Evolutionary conservation across 2,113 vertebrate genomes (phyloP), one percentile per base, ranked within the genome.

Genomic region (Dicrurus megarhynchus): DNA sequence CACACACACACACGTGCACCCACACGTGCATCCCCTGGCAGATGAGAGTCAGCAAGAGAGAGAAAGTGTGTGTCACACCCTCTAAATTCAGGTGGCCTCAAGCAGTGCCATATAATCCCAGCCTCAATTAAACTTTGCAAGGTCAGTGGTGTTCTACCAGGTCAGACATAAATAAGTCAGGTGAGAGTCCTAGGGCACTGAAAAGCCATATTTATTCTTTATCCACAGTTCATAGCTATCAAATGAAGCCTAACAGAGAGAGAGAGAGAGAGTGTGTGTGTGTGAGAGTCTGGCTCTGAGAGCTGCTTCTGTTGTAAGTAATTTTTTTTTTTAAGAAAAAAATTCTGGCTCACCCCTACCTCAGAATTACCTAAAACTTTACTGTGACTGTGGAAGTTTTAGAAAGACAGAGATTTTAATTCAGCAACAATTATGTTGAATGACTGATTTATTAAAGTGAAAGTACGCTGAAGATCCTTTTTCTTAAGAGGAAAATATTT

Each of bases 91-190:
- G 96, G 97, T 97, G 95, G 95, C 97, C 95, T 97, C 97, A 97
- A 98, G 97, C 97, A 93, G 96, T 87, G 97, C 92, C 95, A 96
- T 96, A 97, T 97, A 96, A 98, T 97, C 97, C 97, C 95, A 97
- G 91, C 96, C 97, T 98, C 98, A 98, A 98, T 98, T 98, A 97
- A 98, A 98, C 97, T 97, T 97, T 89, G 96, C 97, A 98, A 98
- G 97, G 98, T 98, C 98, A 98, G 95, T 87, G 77, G 92, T 94
- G 87, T 91, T 97, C 95, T 78, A 97, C 92, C 93, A 95, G 97
- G 97, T 98, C 98, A 98, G 94, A 97, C 98, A 98, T 98, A 98
- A 98, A 98, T 98, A 98, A 98, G 93, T 96, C 94, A 96, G 95
- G 95, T 97, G 96, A 97, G 84, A 94, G 95, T 98, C 94, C 90